Base-by-base conservation (phyloP, 2,888 invertebrate genomes). In the Ectobius pallidus region DNA sequence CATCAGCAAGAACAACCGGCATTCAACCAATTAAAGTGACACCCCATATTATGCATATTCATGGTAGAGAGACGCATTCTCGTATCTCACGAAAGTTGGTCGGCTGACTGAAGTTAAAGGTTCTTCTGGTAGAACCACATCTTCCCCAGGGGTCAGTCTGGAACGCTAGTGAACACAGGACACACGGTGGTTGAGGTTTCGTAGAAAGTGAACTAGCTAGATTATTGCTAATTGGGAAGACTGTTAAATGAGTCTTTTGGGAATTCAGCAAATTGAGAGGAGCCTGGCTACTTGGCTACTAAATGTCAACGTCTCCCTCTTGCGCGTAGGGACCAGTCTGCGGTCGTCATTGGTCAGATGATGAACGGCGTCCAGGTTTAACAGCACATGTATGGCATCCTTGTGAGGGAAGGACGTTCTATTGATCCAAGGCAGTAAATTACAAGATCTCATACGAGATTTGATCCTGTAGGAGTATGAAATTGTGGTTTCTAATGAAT, bases 191-290 rank as follows among this genome's bases (percentile, higher is more conserved):
- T 25, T 52, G 25, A 52, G 52, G 52, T 52, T 52, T 18, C 39
- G 39, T 39, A 14, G 39, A 14, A 39, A 39, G 39, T 39, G n/a
- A 58, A 20, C 63, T 18, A 20, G 42, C 25, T 42, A 20, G 22
- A 63, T 34, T 63, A 22, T 6, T 39, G 63, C 63, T 63, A 63
- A 63, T 63, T 63, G 63, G 63, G 63, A 63, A 63, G 63, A 63
- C 63, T 42, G 42, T 42, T 63, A 42, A 20, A 63, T 42, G 63
- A 22, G 6, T 63, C 63, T 42, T 14, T 32, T 22, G 63, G 63
- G 63, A 63, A 11, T 63, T 22, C 63, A 34, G 63, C 18, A 63
- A 63, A 63, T 52, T 52, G 52, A n/a, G n/a, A n/a, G 22, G 52
- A 11, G 52, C 49, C 14, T 2, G 49, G 16, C 4, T 49, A 49